Base-by-base conservation (phyloP, 2,888 invertebrate species). In the Tachina grossa region DNA sequence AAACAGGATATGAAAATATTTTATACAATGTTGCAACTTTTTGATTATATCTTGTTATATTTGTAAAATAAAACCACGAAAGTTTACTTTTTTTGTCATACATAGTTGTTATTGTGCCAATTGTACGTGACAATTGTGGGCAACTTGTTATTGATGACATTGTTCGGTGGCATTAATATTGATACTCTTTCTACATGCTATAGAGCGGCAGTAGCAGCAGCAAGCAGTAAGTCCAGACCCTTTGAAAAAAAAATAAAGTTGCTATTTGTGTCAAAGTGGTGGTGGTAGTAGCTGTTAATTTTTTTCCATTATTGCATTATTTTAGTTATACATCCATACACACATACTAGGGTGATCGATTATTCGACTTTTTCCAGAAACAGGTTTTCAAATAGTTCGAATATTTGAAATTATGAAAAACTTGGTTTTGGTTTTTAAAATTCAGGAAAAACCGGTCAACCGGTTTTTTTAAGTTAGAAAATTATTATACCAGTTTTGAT, bases 121-220 rank as follows among this genome's bases (percentile, higher is more conserved):
- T 45, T 61, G 72, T 81, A 84, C 84, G 82, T 82, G 85, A 75
- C 85, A 82, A 78, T 78, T 78, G 82, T 82, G 72, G 8, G 74
- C 57, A 82, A 78, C 78, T 68, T 85, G 78, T 82, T 82, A 72
- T 85, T 74, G 43, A 80, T 76, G 69, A 43, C 75, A 80, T 66
- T 57, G 59, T 83, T 84, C 65, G 51, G 51, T 8, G 41, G 76
- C 57, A 76, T 65, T 72, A 57, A 51, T 47, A 59, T 57, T 76
- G 75, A 68, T 79, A 79, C 75, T 80, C 80, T 65, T 76, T 19
- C 57, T 13, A 63, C 65, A 43, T 13, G 39, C 41, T 66, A 22
- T 19, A 13, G 3, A 43, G 53, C 9, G 11, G 53, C 65, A 31
- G 39, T 53, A 69, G 55, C 41, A 65, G 19, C 8, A 47, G 47